phyloP scores from a whole-genome alignment of 2,797 vertebrate species.

The Halcyon leucocephala region DNA sequence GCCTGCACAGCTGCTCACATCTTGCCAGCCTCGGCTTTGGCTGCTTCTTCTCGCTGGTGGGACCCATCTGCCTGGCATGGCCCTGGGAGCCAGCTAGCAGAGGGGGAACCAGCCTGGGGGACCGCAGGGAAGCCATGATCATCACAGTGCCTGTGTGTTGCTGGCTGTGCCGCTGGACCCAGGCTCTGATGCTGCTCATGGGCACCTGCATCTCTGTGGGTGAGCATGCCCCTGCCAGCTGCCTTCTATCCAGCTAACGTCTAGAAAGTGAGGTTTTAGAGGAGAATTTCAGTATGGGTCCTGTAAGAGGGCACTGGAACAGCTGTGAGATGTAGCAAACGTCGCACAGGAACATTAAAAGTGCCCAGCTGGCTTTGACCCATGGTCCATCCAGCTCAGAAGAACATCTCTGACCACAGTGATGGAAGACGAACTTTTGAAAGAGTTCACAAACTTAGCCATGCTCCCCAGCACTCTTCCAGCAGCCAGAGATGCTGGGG shows the following conservation, averaged over 20 bases:
- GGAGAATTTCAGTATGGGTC: neutral
- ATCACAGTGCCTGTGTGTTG: fast-evolving
- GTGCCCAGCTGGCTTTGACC: neutral
- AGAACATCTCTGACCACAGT: neutral
- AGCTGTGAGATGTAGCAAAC: neutral
- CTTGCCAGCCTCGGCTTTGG: neutral
- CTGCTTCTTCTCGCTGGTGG: neutral
- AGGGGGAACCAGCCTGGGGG: neutral
- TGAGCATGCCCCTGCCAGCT: neutral
- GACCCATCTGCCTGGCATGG: neutral
- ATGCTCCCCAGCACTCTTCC: fast-evolving
- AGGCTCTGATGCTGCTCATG: fast-evolving
- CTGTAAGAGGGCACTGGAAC: neutral
- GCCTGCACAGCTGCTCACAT: neutral
- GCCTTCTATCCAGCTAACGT: neutral
- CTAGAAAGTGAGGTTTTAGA: neutral
- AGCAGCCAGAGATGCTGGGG: neutral
- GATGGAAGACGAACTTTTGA: neutral
- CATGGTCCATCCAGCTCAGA: fast-evolving
- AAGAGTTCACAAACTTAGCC: neutral
- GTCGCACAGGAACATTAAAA: fast-evolving
- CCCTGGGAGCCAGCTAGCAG: neutral
- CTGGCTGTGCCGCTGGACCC: neutral
- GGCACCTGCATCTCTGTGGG: neutral
- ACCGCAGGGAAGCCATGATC: neutral